Evolutionary conservation across 2,888 invertebrate species (phyloP).

Genomic region (Nematopogon swammerdamellus): DNA sequence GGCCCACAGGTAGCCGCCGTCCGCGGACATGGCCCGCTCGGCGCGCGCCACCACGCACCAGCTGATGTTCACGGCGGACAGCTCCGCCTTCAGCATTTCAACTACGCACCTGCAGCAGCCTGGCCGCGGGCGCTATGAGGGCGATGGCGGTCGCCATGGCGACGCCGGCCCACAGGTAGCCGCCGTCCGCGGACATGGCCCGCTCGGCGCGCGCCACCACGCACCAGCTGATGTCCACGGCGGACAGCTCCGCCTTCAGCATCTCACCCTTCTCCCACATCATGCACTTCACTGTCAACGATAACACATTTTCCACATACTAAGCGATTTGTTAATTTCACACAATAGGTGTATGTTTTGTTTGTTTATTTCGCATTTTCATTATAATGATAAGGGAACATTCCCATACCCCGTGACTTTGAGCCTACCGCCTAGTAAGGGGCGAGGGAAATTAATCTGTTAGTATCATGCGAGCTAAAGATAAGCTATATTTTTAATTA

Average conservation of each 20-base stretch:
- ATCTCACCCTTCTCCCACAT: conserved; percentile 91
- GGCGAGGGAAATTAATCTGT: too few relatives aligned
- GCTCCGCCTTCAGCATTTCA: conserved; percentile 89
- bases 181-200: conserved; percentile 37
- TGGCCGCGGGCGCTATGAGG: conserved; percentile 25
- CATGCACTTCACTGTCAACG: conserved; percentile 84
- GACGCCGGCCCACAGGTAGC: conserved; percentile 30
- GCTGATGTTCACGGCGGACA: conserved; percentile 92
- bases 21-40: conserved; percentile 56
- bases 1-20: conserved; percentile 32
- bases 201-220: conserved; percentile 88
- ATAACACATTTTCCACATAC: too few relatives aligned
- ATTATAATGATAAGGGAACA: too few relatives aligned
- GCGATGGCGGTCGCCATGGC: conserved; percentile 39
- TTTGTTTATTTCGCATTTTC: too few relatives aligned
- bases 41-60: conserved; percentile 91
- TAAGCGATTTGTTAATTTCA: conserved; percentile 1
- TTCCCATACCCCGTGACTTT: too few relatives aligned
- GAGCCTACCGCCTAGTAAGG: too few relatives aligned
- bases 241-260: conserved; percentile 90
- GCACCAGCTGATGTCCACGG: conserved; percentile 90
- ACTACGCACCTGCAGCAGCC: conserved; percentile 39
- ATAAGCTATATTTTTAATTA: too few relatives aligned
- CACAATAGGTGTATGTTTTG: not conserved
- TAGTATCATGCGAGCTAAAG: too few relatives aligned